Evolutionary conservation across 2,797 vertebrate species (phyloP).

Genomic region (Amblyopsis hoosieri): DNA sequence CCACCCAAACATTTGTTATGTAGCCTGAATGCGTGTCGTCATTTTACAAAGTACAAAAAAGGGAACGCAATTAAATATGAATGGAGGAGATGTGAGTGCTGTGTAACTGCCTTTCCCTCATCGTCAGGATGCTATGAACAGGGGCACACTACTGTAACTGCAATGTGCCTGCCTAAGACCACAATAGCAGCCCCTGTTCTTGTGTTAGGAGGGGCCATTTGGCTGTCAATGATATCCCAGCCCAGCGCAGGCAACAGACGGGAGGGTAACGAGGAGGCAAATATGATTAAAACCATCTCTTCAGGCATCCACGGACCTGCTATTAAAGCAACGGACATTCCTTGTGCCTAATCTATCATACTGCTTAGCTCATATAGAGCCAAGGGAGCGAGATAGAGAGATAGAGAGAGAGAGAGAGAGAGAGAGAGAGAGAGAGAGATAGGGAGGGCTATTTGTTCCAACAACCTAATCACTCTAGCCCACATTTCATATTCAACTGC

Average conservation of each 20-base stretch:
- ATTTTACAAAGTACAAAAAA: neutral
- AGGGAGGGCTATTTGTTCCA: conserved; percentile 52
- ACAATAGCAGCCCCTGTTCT: conserved; percentile 28
- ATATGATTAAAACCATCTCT: conserved; percentile 79
- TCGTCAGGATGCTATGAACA: conserved; percentile 10
- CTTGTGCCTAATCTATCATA: conserved; percentile 70
- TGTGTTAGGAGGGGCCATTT: conserved; percentile 13
- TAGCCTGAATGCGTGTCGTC: too few relatives aligned
- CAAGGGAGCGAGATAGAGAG: conserved; percentile 15
- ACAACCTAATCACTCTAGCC: conserved; percentile 44
- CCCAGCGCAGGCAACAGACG: conserved; percentile 62
- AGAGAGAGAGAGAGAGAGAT: too few relatives aligned
- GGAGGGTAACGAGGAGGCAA: conserved; percentile 80
- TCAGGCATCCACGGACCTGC: conserved; percentile 71
- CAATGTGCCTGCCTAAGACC: too few relatives aligned
- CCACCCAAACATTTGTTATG: too few relatives aligned
- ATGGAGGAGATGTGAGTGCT: neutral
- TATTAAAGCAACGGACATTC: conserved; percentile 72
- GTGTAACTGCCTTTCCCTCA: neutral
- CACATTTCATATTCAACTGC: conserved; percentile 59
- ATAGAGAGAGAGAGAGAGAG: too few relatives aligned
- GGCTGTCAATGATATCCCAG: conserved; percentile 56
- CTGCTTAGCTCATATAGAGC: conserved; percentile 67
- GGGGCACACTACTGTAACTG: neutral
- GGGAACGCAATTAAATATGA: conserved; percentile 2